Percentiles rank a stretch among this genome's conserved stretches.
These are phyloP conservation scores for Phylloscopus trochiloides DNA, from an alignment of 2,113 vertebrate species.

Conservation along the genomic window DNA sequence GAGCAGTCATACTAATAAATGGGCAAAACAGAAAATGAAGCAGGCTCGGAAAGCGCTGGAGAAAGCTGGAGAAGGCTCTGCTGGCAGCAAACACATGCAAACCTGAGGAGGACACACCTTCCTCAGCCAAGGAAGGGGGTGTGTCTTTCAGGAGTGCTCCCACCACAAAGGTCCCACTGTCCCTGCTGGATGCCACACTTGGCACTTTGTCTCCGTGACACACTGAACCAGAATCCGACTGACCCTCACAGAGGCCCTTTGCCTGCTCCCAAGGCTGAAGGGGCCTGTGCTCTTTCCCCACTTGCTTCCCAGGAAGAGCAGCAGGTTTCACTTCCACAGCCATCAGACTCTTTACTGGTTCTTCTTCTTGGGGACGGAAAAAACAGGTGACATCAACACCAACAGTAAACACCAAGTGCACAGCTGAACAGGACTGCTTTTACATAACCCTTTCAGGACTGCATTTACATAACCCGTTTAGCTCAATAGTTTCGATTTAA, in stretches of 20 bases:
- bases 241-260: slow-evolving; percentile 78
- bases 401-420: slow-evolving; percentile 79
- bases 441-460: slow-evolving; percentile 64
- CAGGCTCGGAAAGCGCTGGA: slow-evolving; percentile 62
- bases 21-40: slow-evolving; percentile 59
- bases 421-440: slow-evolving; percentile 34
- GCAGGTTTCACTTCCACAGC: slow-evolving; percentile 82
- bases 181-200: slow-evolving; percentile 76
- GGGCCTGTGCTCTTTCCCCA: slow-evolving; percentile 81
- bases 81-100: slow-evolving; percentile 82
- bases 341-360: slow-evolving; percentile 83
- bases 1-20: slow-evolving; percentile 49
- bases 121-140: slow-evolving; percentile 74
- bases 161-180: slow-evolving; percentile 74
- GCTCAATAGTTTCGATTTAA: slow-evolving; percentile 19
- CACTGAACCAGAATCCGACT: slow-evolving; percentile 70
- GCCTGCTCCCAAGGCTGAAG: slow-evolving; percentile 78
- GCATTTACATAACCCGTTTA: slow-evolving; percentile 65
- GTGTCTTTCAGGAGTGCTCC: slow-evolving; percentile 70
- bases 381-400: slow-evolving; percentile 89
- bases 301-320: slow-evolving; percentile 82
- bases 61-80: slow-evolving; percentile 52
- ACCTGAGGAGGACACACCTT: slow-evolving; percentile 88
- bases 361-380: slow-evolving; percentile 75
- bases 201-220: slow-evolving; percentile 74